Evolutionary conservation across 2,888 invertebrate genomes (phyloP).

Genomic region (Petrophora chlorosata): DNA sequence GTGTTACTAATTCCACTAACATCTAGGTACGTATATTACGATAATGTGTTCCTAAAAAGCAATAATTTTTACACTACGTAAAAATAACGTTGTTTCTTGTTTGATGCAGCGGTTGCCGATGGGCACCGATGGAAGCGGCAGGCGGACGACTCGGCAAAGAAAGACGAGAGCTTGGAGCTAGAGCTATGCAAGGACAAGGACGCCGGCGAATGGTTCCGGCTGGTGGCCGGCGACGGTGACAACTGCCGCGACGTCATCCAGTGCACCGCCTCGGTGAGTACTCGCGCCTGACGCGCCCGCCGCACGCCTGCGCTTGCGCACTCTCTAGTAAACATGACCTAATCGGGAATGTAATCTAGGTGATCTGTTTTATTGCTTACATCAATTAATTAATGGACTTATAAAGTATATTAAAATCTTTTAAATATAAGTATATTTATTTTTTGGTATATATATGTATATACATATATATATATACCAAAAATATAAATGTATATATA

Average conservation of each 20-base stretch:
- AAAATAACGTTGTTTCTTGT: conserved; percentile 30
- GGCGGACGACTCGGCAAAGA: conserved; percentile 87
- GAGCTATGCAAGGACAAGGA: conserved; percentile 97
- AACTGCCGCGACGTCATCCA: conserved; percentile 97
- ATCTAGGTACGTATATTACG: too few relatives aligned
- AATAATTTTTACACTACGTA: background rate
- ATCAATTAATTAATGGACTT: background rate
- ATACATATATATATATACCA: too few relatives aligned
- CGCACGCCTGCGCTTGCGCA: conserved; percentile 36
- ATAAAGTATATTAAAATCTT: too few relatives aligned
- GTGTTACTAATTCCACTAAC: too few relatives aligned
- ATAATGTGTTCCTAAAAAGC: too few relatives aligned
- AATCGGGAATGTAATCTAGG: conserved; percentile 19
- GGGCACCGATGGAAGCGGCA: conserved; percentile 86
- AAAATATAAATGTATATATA: too few relatives aligned
- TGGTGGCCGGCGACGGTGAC: conserved; percentile 94
- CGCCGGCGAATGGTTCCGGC: conserved; percentile 97
- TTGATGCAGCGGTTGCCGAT: conserved; percentile 70
- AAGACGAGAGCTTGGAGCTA: conserved; percentile 93
- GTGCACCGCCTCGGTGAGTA: conserved; percentile 94
- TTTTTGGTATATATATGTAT: too few relatives aligned
- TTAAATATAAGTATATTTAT: background rate
- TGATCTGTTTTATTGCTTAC: conserved; percentile 9
- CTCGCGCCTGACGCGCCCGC: conserved; percentile 26
- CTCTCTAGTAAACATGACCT: conserved; percentile 28